A percentile compares a stretch with the other conserved stretches of the same genome.
Conservation (phyloP, 2,113 vertebrate genomes). For the Rhynchomys soricoides region DNA sequence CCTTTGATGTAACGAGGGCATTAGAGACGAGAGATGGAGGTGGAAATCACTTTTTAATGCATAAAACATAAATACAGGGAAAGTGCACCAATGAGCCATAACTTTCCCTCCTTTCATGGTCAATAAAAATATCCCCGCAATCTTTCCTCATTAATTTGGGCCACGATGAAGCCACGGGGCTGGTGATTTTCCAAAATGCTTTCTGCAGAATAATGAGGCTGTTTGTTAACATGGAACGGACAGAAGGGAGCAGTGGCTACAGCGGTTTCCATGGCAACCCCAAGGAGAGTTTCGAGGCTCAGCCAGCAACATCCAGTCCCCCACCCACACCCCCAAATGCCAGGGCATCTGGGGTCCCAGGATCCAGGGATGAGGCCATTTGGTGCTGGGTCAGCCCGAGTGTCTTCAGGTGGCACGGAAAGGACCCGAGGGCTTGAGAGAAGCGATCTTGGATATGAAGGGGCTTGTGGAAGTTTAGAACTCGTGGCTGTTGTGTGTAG, state of each 20-base stretch:
- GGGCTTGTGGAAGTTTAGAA: rapidly evolving
- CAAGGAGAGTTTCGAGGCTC: slow-evolving; percentile 25
- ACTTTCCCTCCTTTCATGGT: slow-evolving; percentile 77
- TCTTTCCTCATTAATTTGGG: slow-evolving; percentile 83
- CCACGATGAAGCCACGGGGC: slow-evolving; percentile 67
- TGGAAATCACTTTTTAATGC: slow-evolving; percentile 79
- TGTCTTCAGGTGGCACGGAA: neutral
- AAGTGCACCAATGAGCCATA: slow-evolving; percentile 81
- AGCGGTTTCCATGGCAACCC: slow-evolving; percentile 85
- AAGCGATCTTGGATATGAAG: neutral
- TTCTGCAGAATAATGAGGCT: slow-evolving; percentile 86
- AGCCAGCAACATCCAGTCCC: neutral
- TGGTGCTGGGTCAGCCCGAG: rapidly evolving
- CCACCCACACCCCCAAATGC: neutral
- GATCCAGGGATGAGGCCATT: rapidly evolving
- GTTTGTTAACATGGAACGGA: slow-evolving; percentile 85
- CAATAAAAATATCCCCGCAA: slow-evolving; percentile 75
- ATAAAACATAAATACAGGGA: slow-evolving; percentile 83
- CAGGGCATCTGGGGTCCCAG: rapidly evolving
- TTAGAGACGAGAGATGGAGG: slow-evolving; percentile 76
- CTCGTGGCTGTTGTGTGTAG: rapidly evolving
- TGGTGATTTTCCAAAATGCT: slow-evolving; percentile 82
- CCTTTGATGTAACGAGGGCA: slow-evolving; percentile 75
- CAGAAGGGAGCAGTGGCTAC: slow-evolving; percentile 68
- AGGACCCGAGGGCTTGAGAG: rapidly evolving